Conservation (phyloP, 2,797 vertebrate species). For the Aythya fuligula region DNA sequence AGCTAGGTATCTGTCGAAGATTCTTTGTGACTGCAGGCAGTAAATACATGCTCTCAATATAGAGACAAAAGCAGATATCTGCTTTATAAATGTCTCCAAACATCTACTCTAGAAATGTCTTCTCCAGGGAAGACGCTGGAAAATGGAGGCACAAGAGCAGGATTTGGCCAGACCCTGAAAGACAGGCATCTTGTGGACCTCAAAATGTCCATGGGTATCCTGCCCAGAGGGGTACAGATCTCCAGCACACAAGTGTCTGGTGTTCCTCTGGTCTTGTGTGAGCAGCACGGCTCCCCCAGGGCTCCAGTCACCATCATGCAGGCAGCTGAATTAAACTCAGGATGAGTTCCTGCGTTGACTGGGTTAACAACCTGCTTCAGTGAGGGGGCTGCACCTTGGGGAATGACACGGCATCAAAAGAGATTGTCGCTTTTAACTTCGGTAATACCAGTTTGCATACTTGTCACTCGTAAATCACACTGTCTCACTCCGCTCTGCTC, state of each 20-base stretch:
- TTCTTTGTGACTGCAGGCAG: no score
- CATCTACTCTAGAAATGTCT: neutral
- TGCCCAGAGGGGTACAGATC: neutral
- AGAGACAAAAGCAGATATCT: no score
- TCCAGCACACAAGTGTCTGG: neutral
- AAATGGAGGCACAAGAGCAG: neutral
- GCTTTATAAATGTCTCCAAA: no score
- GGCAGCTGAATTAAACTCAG: neutral
- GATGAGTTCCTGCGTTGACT: neutral
- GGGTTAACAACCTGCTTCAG: neutral
- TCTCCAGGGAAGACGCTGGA: neutral
- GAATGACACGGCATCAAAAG: constrained; percentile 5
- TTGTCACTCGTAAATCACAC: constrained; percentile 39
- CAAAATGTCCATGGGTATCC: neutral
- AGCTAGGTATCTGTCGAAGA: no score
- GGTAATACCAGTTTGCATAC: constrained; percentile 38
- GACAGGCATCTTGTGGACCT: neutral
- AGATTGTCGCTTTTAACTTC: neutral
- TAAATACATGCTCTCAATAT: no score
- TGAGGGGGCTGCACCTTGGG: neutral
- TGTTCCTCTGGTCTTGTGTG: neutral
- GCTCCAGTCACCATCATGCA: neutral
- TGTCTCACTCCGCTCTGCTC: neutral
- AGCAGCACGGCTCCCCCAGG: neutral
- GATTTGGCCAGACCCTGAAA: neutral